These are phyloP conservation scores for Halcyon senegalensis DNA, from an alignment of 2,113 vertebrate species.

Conservation along the genomic window DNA sequence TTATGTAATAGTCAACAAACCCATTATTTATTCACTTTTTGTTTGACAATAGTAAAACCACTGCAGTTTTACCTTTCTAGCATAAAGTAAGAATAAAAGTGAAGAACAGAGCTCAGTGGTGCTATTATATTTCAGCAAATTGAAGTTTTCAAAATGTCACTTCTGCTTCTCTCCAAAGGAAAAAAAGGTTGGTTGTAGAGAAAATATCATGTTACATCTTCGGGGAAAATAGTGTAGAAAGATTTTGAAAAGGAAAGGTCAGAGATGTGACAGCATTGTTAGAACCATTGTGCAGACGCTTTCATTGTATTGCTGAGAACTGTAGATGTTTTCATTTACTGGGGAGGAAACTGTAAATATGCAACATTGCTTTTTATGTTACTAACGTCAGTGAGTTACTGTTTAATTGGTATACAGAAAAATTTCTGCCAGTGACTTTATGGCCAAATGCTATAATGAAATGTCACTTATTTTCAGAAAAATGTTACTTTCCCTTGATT, in stretches of 20 bases:
- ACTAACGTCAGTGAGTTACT: constrained; percentile 20
- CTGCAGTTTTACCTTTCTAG: constrained; percentile 11
- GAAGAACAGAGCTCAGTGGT: neutral
- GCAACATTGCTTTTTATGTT: constrained; percentile 44
- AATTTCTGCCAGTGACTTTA: constrained; percentile 40
- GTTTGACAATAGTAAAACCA: constrained; percentile 24
- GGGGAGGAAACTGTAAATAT: constrained; percentile 22
- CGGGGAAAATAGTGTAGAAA: constrained; percentile 28
- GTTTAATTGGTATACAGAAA: constrained; percentile 27
- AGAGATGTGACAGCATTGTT: neutral
- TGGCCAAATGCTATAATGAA: constrained; percentile 31
- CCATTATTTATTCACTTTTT: constrained; percentile 40
- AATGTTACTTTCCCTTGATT: constrained; percentile 44
- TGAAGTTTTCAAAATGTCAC: constrained; percentile 60
- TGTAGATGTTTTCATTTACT: constrained; percentile 31
- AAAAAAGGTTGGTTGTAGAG: constrained; percentile 32
- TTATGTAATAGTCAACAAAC: neutral
- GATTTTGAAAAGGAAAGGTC: constrained; percentile 22
- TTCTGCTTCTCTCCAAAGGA: constrained; percentile 39
- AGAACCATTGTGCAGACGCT: neutral
- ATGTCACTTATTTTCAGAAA: constrained; percentile 37
- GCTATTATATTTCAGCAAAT: constrained; percentile 44
- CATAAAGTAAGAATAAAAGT: constrained; percentile 25
- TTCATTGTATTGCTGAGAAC: constrained; percentile 1
- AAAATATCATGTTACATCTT: constrained; percentile 39